A percentile compares a stretch with the other conserved stretches of the same genome.
phyloP scores from a whole-genome alignment of 2,797 vertebrate genomes.

The Neosalanx taihuensis region DNA sequence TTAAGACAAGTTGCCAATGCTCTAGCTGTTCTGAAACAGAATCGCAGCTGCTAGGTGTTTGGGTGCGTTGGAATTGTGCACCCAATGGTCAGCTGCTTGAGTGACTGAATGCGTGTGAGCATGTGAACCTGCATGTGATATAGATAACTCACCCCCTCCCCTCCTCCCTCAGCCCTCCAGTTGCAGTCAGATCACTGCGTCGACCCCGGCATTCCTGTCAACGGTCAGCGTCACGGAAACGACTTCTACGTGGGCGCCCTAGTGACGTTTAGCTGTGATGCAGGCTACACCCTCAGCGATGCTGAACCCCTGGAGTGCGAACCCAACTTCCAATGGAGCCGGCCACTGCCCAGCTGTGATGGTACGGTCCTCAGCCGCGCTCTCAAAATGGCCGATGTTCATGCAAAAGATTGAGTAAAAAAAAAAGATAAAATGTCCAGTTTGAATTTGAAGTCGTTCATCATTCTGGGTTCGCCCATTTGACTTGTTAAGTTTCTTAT shows the following conservation, averaged over 20 bases:
- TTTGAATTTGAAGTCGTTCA: no score
- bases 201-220: conserved; percentile 95
- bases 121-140: neutral
- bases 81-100: neutral
- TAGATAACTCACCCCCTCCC: neutral
- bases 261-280: conserved; percentile 94
- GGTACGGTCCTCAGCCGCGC: conserved; percentile 68
- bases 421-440: no score
- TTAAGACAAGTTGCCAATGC: no score
- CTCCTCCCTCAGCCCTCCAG: conserved; percentile 80
- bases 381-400: conserved; percentile 5
- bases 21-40: no score
- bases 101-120: neutral
- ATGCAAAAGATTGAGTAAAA: no score
- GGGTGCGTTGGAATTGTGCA: neutral
- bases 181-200: conserved; percentile 95
- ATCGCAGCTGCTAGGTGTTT: no score
- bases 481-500: neutral
- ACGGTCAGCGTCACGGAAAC: conserved; percentile 92
- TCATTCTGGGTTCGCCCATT: neutral
- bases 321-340: conserved; percentile 98
- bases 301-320: conserved; percentile 90
- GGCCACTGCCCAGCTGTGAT: conserved; percentile 94
- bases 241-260: conserved; percentile 96
- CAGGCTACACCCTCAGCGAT: conserved; percentile 93